Evolutionary conservation across 2,888 invertebrate genomes (phyloP), one percentile per base, ranked within the genome.

Genomic region (Camponotus fellah): DNA sequence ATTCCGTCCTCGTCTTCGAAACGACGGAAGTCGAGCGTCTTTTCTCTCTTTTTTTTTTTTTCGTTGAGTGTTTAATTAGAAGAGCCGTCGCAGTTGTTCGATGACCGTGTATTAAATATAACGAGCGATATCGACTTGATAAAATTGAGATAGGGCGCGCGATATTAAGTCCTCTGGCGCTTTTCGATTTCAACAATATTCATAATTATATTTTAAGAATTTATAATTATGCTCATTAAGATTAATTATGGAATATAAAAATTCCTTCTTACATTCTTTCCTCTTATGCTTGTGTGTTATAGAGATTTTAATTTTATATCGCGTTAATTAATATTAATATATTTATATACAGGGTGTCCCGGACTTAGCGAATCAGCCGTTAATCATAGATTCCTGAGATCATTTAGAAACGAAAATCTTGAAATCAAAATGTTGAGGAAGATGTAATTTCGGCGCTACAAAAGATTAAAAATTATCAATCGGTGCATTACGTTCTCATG

Each of bases 71-170:
- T 58, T 66, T 77, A 77, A 77, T 77, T 77, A 69, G 53, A 26
- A 4, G n/a, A 53, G 12, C 32, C 40, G 68, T 43, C 66, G 68
- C 77, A n/a, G n/a, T 68, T 56, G 14, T 69, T 77, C 69, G 56
- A 56, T 32, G 40, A 43, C 34, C 43, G 43, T 77, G 40, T n/a
- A 53, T 77, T 77, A 77, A 76, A 68, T 69, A 56, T 69, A 77
- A 77, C 32, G 21, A 77, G 53, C n/a, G 26, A 56, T 66, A 53
- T 43, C 43, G 56, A 40, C 40, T 43, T 43, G 56, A 77, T 68
- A 68, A 56, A 68, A 68, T 56, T 12, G 56, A 26, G 49, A 68
- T 69, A 58, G 21, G n/a, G 43, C 32, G 26, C 43, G 58, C 58
- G 43, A 77, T 58, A 43, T 68, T 43, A 58, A 58, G 6, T 37